Evolutionary conservation across 2,888 invertebrate genomes (phyloP).

Genomic region (Tetragonula carbonaria): DNA sequence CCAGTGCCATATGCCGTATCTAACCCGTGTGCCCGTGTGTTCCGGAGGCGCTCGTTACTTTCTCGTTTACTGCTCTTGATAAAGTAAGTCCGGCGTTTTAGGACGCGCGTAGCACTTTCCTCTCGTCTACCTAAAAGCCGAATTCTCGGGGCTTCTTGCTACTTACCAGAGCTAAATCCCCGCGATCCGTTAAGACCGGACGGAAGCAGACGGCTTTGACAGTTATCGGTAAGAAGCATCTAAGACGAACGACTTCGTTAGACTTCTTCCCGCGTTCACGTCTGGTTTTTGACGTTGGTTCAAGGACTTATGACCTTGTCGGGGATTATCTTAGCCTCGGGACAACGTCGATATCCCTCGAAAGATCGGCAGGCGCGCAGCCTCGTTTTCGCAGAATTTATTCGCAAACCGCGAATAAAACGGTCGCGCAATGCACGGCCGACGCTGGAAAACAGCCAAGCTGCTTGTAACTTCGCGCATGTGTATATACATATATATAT

Average conservation of each 20-base stretch:
- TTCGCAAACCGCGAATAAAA: conserved; percentile 9
- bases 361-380: not conserved
- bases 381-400: not conserved
- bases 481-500: no score
- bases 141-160: conserved; percentile 63
- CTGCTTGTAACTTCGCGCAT: conserved; percentile 8
- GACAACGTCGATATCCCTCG: conserved; percentile 13
- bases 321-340: conserved; percentile 19
- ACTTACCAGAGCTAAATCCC: conserved; percentile 58
- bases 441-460: conserved; percentile 29
- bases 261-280: conserved; percentile 39
- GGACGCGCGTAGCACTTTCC: conserved; percentile 51
- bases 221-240: conserved; percentile 53
- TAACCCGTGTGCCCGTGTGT: conserved; percentile 50
- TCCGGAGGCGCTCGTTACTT: conserved; percentile 35
- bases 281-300: conserved; percentile 31
- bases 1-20: conserved; percentile 55
- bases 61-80: conserved; percentile 54
- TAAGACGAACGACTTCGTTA: conserved; percentile 62
- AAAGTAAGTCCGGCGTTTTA: conserved; percentile 59
- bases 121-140: conserved; percentile 52
- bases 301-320: conserved; percentile 9
- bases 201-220: conserved; percentile 47
- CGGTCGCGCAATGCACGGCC: not conserved
- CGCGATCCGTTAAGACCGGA: conserved; percentile 62